These are phyloP conservation scores for Lasiurus borealis DNA, from an alignment of 2,113 vertebrate genomes.

Conservation along the genomic window DNA sequence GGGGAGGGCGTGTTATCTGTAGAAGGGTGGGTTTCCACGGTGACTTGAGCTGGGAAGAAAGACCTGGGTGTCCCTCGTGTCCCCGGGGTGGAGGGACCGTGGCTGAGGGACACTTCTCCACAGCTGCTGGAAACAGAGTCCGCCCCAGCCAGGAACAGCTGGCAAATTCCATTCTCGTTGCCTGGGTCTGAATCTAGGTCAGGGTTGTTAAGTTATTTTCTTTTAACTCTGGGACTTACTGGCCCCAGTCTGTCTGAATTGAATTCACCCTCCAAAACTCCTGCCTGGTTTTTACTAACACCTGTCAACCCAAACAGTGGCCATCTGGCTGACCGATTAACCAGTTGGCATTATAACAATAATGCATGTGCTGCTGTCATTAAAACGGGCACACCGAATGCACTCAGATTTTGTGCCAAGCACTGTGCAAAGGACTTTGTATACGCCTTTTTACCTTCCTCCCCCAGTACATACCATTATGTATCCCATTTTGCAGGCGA, in stretches of 20 bases:
- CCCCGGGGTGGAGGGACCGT: accelerated
- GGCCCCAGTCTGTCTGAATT: not conserved
- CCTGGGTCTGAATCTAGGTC: conserved; percentile 8
- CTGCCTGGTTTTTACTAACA: not conserved
- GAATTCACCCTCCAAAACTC: not conserved
- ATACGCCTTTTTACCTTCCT: accelerated
- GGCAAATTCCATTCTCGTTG: not conserved
- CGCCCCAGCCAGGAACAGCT: not conserved
- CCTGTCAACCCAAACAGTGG: not conserved
- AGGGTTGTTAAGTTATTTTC: not conserved
- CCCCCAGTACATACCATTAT: accelerated
- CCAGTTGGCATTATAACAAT: accelerated
- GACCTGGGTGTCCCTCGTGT: accelerated
- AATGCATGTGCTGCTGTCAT: accelerated
- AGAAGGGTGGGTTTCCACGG: not conserved
- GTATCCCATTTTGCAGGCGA: accelerated
- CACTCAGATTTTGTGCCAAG: not conserved
- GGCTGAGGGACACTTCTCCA: not conserved
- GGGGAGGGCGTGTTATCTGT: not conserved
- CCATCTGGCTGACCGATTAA: not conserved
- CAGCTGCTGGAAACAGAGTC: not conserved
- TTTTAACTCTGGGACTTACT: not conserved
- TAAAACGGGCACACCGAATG: accelerated
- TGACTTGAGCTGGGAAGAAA: not conserved
- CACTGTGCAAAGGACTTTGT: too few species aligned